Base-by-base conservation (phyloP, 2,113 vertebrate genomes). In the Scomber scombrus region DNA sequence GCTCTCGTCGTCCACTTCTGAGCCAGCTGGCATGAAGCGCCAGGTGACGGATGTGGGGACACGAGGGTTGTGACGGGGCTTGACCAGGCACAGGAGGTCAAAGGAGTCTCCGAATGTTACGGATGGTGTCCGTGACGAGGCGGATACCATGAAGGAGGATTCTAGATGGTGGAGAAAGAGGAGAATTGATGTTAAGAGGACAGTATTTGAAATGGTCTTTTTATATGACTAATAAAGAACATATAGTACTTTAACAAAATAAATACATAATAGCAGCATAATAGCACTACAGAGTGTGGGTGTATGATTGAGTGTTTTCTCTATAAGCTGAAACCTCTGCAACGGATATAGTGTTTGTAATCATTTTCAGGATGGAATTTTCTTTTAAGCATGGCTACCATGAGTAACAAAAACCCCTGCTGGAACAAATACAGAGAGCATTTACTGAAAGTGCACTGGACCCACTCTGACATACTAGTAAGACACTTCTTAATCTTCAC, bases 71-170 rank as follows among this genome's bases (percentile, higher is more conserved):
- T 97, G 98, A 12, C 97, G 96, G 0, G 97, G 97, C 80, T 99
- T 99, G 84, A 99, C 97, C 91, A 99, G 96, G 85, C 98, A 99
- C 85, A 99, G 96, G 1, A 99, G 95, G 90, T 99, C 97, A 0
- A 99, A 99, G 8, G 97, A 97, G 50, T 98, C 97, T 0, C 97
- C 96, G 76, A 97, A 99, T 71, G 96, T 97, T 16, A 99, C 96
- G 0, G 97, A 97, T 0, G 97, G 98, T 0, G 97, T 99, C 54
- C 98, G 96, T 0, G 98, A 98, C 57, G 98, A 97, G n/a, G 98
- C 98, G 0, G 97, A 98, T 71, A 99, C 96, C 0, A 96, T 96
- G 71, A 99, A 99, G 1, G 97, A 96, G 0, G 95, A 97, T 85
- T 99, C 98, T 99, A 63, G 58, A 51, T 56, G 69, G 90, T n/a